Evolutionary conservation across 1,140 invertebrate species (phyloP).

Genomic region (Rhynchophorus ferrugineus): DNA sequence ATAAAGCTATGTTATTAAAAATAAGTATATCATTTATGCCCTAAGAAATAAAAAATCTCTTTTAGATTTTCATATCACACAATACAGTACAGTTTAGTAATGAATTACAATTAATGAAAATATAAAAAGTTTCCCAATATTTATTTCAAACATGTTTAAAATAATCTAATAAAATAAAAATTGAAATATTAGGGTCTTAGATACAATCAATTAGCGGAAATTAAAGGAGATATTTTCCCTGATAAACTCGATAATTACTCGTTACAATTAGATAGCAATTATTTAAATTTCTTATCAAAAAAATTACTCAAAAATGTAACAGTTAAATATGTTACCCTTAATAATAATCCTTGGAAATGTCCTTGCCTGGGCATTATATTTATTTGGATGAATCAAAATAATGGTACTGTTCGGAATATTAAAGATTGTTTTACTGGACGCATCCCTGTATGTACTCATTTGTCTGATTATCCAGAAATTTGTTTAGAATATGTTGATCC

Average conservation of each 20-base stretch:
- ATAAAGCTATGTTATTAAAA: too few species aligned
- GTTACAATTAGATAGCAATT: too few species aligned
- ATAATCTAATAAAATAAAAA: too few species aligned
- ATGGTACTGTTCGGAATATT: slow-evolving; percentile 5
- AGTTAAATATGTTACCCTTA: slow-evolving; percentile 15
- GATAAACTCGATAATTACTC: slow-evolving; percentile 14
- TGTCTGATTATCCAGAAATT: slow-evolving; percentile 7
- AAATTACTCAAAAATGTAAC: slow-evolving; percentile 21
- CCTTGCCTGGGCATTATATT: slow-evolving; percentile 20
- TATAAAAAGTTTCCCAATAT: too few species aligned
- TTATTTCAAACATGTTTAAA: too few species aligned
- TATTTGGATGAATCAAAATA: slow-evolving; percentile 18
- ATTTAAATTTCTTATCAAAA: slow-evolving; percentile 21
- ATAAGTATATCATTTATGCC: too few species aligned
- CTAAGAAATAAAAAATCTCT: too few species aligned
- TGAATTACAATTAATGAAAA: too few species aligned
- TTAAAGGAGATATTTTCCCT: slow-evolving; percentile 21
- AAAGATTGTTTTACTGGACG: neutral
- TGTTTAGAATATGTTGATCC: slow-evolving; percentile 18
- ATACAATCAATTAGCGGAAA: slow-evolving; percentile 16
- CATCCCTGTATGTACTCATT: slow-evolving; percentile 16
- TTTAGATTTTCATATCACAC: too few species aligned
- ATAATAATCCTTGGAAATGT: slow-evolving; percentile 26
- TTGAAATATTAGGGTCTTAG: slow-evolving; percentile 20
- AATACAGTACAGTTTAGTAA: too few species aligned